A percentile compares a stretch with the other conserved stretches of the same genome.
Evolutionary conservation across 1,140 invertebrate genomes (phyloP).

Genomic region (Papilio helenus): DNA sequence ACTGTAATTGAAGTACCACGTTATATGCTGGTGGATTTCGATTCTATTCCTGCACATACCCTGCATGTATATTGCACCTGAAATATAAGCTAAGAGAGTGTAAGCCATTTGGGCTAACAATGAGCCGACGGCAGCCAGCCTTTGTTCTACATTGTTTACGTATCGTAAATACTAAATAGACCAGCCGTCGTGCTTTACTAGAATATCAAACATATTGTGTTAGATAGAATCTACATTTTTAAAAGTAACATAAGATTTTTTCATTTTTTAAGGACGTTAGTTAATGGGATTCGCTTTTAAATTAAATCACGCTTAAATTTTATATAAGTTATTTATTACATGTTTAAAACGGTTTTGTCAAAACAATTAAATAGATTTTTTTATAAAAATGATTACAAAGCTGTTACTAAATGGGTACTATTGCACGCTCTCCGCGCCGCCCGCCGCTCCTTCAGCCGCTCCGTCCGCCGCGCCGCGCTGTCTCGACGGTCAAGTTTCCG

Average conservation of each 20-base stretch:
- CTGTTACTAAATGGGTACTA: not conserved
- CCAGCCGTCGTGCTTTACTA: not conserved
- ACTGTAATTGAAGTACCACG: not conserved
- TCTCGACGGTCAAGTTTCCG: conserved; percentile 6
- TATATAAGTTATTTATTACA: not conserved
- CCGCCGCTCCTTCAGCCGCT: not conserved
- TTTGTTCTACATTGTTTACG: conserved; percentile 36
- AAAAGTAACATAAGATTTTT: not conserved
- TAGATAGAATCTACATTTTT: not conserved
- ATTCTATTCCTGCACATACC: conserved; percentile 28
- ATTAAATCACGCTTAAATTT: not conserved
- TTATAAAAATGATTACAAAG: not conserved
- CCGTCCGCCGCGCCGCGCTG: not conserved
- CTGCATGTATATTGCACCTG: conserved; percentile 27
- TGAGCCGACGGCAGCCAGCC: conserved; percentile 1
- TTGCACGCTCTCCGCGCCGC: no score
- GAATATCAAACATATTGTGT: not conserved
- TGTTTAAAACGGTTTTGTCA: not conserved
- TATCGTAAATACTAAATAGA: conserved; percentile 20
- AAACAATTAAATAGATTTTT: not conserved
- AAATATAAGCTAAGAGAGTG: conserved; percentile 32
- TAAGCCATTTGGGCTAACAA: conserved; percentile 37
- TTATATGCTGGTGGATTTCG: not conserved
- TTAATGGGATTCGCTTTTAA: not conserved
- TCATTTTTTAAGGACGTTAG: no score